Base-by-base conservation (phyloP, 1,140 invertebrate species). In the Bombus fervidus region DNA sequence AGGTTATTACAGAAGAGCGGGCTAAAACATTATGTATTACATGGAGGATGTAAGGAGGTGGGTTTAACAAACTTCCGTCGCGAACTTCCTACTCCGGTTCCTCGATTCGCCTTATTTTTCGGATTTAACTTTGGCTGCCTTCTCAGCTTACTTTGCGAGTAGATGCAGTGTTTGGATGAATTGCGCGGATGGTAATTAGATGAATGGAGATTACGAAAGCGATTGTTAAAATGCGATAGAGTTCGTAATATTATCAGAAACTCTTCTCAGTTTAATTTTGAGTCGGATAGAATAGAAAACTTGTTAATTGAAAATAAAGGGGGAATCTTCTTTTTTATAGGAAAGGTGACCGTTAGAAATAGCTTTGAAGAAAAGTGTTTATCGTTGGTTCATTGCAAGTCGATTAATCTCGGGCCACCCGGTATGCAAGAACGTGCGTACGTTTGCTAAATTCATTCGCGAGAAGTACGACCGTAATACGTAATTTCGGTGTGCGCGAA, bases 391-490 rank as follows among this genome's bases (percentile, higher is more conserved):
- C 18, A 53, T 37, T 2, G 9, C 31, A 72, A 31, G 28, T 73
- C 22, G 80, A 34, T 22, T 13, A 37, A 57, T 28, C 25, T 15
- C 18, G 12, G 18, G 12, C 8, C 77, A 59, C 69, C 68, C 53
- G 28, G 53, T 85, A 37, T n/a, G n/a, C 37, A 71, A 22, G n/a
- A 66, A 43, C 76, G 41, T 39, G 76, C 82, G 66, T 59, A 41
- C 75, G 77, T 79, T 72, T 31, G 66, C 76, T 80, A 80, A 85
- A 85, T 85, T 85, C 83, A 81, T 85, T 81, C 83, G 77, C 68
- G 69, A 64, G 76, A 71, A 62, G 53, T 64, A 73, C 69, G 76
- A 59, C 66, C 64, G 75, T 78, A 78, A 78, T 71, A 79, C 64
- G 82, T 79, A 84, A 84, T 84, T 84, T 79, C 66, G 82, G 75